Evolutionary conservation across 2,888 invertebrate genomes (phyloP).

Genomic region (Asteroscopus sphinx): DNA sequence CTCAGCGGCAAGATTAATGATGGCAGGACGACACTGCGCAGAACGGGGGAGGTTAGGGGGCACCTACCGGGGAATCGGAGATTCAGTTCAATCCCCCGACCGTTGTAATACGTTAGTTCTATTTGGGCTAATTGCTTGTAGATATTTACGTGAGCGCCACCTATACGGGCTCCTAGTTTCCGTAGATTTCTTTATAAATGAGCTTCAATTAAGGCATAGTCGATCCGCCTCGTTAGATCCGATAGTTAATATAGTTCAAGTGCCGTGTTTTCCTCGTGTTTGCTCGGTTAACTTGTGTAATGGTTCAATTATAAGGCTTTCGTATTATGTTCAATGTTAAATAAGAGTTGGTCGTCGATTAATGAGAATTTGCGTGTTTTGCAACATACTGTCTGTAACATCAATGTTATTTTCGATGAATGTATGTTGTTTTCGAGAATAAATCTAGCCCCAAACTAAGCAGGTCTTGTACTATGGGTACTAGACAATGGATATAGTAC

Average conservation of each 20-base stretch:
- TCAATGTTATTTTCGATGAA: no score
- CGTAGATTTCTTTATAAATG: constrained; percentile 75
- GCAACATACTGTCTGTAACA: neutral
- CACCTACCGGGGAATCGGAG: constrained; percentile 58
- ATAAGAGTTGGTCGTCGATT: neutral
- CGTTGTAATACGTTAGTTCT: constrained; percentile 64
- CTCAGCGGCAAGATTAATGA: constrained; percentile 86
- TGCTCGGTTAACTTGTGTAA: constrained; percentile 31
- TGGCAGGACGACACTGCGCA: constrained; percentile 75
- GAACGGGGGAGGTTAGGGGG: constrained; percentile 58
- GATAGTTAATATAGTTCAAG: constrained; percentile 52
- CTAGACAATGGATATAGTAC: no score
- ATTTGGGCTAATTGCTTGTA: constrained; percentile 74
- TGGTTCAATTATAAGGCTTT: constrained; percentile 26
- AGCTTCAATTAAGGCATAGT: constrained; percentile 67
- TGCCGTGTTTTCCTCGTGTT: constrained; percentile 36
- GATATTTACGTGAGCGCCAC: constrained; percentile 70
- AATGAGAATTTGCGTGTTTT: neutral
- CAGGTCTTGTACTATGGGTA: no score
- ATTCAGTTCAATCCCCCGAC: constrained; percentile 67
- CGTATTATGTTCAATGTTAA: constrained; percentile 3
- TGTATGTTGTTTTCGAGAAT: no score
- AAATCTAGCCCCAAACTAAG: no score
- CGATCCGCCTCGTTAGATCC: constrained; percentile 45
- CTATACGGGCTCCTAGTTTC: constrained; percentile 61